Evolutionary conservation across 2,797 vertebrate species (phyloP), one percentile per base, ranked within the genome.

Genomic region (Lutjanus campechanus): DNA sequence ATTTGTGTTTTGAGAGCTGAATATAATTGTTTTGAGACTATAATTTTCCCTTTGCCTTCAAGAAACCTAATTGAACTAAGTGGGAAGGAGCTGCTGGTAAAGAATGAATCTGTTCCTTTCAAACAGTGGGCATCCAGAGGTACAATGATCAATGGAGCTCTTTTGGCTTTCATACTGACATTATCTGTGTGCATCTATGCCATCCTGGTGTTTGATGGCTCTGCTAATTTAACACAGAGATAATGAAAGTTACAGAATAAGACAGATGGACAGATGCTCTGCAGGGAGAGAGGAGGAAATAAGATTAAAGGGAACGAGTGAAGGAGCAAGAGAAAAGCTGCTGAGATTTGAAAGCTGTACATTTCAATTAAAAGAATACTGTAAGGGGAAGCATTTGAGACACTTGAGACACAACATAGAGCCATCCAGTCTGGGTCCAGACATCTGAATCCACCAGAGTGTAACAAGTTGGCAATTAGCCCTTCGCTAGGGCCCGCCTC

Each of bases 1-100:
- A 86, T 67, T 77, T 29, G 47, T 80, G 79, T 74, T 87, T 83
- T 81, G 82, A 85, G 76, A 83, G 70, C 78, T 20, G 72, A n/a
- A 83, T 88, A 76, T 79, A 90, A 76, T 62, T 81, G 76, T 76
- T 81, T 71, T 77, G 83, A 90, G 90, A 87, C 83, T 77, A 75
- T 63, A 81, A 85, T 79, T 85, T 81, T 56, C 74, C 73, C 77
- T 75, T 69, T 81, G 58, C 82, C 73, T 87, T 85, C 63, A 78
- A 69, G 41, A 74, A 76, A 85, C 65, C 69, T 90, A 88, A 91
- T 77, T 68, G 68, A 85, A 86, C 64, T 55, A 81, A 78, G 77
- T 84, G 76, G 69, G 80, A 79, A 83, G 47, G 61, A 82, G 25
- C 36, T 80, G 64, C 70, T 74, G 62, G 51, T 77, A 56, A 72